Conservation (phyloP, 2,888 invertebrate species). For the Lepidonotus clava region DNA sequence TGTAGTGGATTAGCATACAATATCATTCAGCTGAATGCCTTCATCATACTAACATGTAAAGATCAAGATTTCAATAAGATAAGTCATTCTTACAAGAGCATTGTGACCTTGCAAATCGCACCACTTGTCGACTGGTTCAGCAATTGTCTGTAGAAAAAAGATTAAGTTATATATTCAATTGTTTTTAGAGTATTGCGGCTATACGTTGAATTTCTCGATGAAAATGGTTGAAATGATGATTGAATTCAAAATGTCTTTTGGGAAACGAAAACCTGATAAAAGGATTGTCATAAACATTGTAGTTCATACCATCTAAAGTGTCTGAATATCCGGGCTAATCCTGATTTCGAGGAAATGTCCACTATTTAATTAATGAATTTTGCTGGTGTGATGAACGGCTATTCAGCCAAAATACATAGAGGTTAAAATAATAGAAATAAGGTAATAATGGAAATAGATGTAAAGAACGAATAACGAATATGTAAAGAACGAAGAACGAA, state of each 20-base stretch:
- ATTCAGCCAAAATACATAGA: too few species aligned
- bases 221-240: not conserved
- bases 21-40: not conserved
- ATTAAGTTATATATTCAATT: not conserved
- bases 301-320: not conserved
- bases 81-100: conserved; percentile 75
- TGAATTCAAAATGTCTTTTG: not conserved
- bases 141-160: conserved; percentile 71
- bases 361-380: not conserved
- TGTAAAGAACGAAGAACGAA: too few species aligned
- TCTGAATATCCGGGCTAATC: not conserved
- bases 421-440: too few species aligned
- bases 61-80: not conserved
- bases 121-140: conserved; percentile 79
- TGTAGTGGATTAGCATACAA: not conserved
- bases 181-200: not conserved
- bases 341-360: not conserved
- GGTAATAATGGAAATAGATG: too few species aligned
- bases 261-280: not conserved
- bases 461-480: too few species aligned
- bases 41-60: not conserved
- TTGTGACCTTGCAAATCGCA: conserved; percentile 79
- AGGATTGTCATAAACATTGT: not conserved
- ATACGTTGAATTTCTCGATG: not conserved
- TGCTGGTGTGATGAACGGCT: not conserved